Conservation (phyloP, 2,797 vertebrate species). For the Spinibarbus caldwelli region DNA sequence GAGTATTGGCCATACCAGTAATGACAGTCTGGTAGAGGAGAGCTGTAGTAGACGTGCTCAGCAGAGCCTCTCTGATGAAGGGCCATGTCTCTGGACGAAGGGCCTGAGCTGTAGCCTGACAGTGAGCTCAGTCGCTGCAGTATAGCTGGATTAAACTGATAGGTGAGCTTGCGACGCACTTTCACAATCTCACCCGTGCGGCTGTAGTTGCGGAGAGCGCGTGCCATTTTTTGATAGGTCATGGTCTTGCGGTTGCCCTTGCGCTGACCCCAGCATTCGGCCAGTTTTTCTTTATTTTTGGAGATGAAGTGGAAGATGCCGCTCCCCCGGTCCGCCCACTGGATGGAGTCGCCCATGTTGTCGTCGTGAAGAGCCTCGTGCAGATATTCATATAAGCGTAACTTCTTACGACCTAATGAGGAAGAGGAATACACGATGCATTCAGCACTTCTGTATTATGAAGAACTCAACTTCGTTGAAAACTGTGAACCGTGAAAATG, state of each 20-base stretch:
- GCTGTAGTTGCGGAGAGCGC: conserved; percentile 95
- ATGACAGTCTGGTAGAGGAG: conserved; percentile 79
- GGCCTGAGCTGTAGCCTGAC: conserved; percentile 57
- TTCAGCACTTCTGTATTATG: conserved; percentile 5
- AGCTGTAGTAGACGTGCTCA: conserved; percentile 53
- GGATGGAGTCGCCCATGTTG: conserved; percentile 93
- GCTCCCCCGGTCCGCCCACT: conserved; percentile 91
- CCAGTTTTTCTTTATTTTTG: conserved; percentile 97
- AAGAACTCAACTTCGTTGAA: neutral
- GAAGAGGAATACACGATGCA: neutral
- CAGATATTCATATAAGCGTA: conserved; percentile 94
- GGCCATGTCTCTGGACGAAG: conserved; percentile 65
- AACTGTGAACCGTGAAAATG: neutral
- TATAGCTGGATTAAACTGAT: conserved; percentile 92
- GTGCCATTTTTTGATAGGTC: conserved; percentile 99
- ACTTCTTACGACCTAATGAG: conserved; percentile 89
- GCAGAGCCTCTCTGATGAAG: conserved; percentile 62
- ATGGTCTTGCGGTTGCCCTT: conserved; percentile 99
- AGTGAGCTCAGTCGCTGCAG: conserved; percentile 85
- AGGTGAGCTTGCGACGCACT: conserved; percentile 94
- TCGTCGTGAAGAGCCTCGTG: conserved; percentile 89
- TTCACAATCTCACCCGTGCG: conserved; percentile 96
- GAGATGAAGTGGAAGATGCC: conserved; percentile 97
- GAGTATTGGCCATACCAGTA: conserved; percentile 80
- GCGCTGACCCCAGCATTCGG: conserved; percentile 94